Percentiles rank a stretch among this genome's conserved stretches.
These are phyloP conservation scores for Otolemur crassicaudatus DNA, from an alignment of 2,797 vertebrate species.

Conservation along the genomic window DNA sequence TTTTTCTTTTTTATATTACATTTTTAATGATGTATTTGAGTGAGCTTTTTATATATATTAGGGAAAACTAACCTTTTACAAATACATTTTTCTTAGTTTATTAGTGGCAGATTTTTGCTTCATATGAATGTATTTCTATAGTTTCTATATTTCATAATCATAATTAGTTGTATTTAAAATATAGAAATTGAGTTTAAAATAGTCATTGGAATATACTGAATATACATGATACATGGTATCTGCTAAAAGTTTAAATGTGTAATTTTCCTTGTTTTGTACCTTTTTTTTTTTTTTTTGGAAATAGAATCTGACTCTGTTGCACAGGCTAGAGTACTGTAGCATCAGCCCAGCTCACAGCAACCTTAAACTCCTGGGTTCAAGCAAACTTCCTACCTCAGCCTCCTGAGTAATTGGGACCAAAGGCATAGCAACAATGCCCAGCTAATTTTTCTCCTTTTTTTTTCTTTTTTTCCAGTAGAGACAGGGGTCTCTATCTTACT, in stretches of 20 bases:
- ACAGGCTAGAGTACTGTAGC: no score
- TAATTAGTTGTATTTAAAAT: slow-evolving; percentile 50
- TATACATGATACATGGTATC: background rate
- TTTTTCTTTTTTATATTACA: slow-evolving; percentile 16
- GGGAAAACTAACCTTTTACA: background rate
- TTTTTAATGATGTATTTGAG: slow-evolving; percentile 7
- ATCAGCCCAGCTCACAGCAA: no score
- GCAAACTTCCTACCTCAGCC: no score
- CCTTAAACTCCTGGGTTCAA: no score
- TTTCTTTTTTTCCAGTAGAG: no score
- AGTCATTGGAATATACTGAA: slow-evolving; percentile 4
- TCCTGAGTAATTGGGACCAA: no score
- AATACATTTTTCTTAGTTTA: slow-evolving; percentile 6
- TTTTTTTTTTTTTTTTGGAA: background rate
- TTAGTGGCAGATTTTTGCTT: slow-evolving; percentile 23
- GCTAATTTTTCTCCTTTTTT: no score
- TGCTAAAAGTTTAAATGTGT: slow-evolving; percentile 15
- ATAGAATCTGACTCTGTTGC: no score
- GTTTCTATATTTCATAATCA: slow-evolving; percentile 54
- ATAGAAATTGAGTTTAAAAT: slow-evolving; percentile 12
- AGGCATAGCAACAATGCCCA: no score
- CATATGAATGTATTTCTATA: background rate
- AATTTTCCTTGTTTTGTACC: slow-evolving; percentile 20
- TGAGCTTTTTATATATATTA: background rate
- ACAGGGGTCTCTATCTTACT: no score